phyloP scores from a whole-genome alignment of 2,888 invertebrate species.

The Crematogaster levior region DNA sequence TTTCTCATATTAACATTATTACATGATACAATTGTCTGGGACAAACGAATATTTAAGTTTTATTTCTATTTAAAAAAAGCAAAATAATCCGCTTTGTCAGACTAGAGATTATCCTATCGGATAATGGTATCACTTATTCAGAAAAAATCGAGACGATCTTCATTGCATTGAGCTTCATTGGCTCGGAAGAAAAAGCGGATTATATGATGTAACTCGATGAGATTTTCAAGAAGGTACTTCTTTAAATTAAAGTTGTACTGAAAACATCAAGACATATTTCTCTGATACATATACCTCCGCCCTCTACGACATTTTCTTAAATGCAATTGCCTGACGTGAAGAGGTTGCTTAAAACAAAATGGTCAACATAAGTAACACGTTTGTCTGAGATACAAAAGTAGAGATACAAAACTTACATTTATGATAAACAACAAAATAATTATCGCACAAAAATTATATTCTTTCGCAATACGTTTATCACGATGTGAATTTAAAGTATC shows the following conservation, averaged over 20 bases:
- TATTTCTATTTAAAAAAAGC: background rate
- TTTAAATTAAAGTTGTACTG: constrained; percentile 45
- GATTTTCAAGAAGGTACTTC: constrained; percentile 43
- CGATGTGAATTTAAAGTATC: background rate
- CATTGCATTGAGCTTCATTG: constrained; percentile 18
- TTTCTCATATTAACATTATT: too few relatives aligned
- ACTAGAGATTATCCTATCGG: background rate
- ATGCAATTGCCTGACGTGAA: background rate
- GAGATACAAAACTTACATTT: background rate
- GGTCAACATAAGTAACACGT: background rate
- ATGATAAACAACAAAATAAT: background rate
- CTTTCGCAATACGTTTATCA: background rate
- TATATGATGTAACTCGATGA: constrained; percentile 40
- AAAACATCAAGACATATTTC: constrained; percentile 30
- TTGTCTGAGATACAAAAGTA: too few relatives aligned
- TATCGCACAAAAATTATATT: background rate
- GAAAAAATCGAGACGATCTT: constrained; percentile 15
- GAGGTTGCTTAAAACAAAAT: background rate
- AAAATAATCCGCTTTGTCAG: background rate
- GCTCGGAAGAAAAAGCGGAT: constrained; percentile 33
- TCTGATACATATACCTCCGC: background rate
- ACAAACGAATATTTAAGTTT: background rate
- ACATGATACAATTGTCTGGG: background rate
- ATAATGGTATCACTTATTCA: constrained; percentile 19
- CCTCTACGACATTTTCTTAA: constrained; percentile 12